Evolutionary conservation across 2,888 invertebrate species (phyloP).

Genomic region (Latrodectus elegans): DNA sequence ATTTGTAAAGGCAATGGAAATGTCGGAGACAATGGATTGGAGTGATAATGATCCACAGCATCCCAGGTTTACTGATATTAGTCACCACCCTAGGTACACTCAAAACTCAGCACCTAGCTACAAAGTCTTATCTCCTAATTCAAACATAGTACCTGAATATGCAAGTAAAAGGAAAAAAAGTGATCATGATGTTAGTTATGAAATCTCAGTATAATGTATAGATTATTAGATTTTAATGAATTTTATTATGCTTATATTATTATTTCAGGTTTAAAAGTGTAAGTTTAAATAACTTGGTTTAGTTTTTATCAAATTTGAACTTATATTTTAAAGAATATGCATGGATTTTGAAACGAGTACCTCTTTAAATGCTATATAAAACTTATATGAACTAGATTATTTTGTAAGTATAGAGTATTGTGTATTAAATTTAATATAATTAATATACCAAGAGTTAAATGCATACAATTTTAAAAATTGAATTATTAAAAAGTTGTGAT

Average conservation of each 20-base stretch:
- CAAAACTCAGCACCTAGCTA: constrained; percentile 12
- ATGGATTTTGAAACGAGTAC: no score
- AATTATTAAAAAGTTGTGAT: no score
- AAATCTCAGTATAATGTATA: constrained; percentile 69
- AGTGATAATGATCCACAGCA: constrained; percentile 17
- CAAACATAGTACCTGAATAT: constrained; percentile 40
- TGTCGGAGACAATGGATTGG: constrained; percentile 73
- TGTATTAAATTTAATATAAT: no score
- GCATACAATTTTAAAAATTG: no score
- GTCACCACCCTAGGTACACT: neutral
- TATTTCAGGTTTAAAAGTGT: neutral
- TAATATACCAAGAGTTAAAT: no score
- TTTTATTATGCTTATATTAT: constrained; percentile 1
- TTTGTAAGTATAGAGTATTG: no score
- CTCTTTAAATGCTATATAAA: no score
- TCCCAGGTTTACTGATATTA: neutral
- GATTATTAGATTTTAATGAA: constrained; percentile 5
- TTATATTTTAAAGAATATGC: no score
- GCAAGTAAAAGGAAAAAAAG: constrained; percentile 34
- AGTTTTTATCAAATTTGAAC: no score
- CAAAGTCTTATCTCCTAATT: constrained; percentile 24
- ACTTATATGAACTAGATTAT: no score
- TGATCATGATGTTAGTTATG: constrained; percentile 71
- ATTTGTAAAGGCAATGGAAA: constrained; percentile 75
- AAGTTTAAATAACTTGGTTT: no score